phyloP scores from a whole-genome alignment of 2,797 vertebrate genomes.

The Catostomus latipinnis region DNA sequence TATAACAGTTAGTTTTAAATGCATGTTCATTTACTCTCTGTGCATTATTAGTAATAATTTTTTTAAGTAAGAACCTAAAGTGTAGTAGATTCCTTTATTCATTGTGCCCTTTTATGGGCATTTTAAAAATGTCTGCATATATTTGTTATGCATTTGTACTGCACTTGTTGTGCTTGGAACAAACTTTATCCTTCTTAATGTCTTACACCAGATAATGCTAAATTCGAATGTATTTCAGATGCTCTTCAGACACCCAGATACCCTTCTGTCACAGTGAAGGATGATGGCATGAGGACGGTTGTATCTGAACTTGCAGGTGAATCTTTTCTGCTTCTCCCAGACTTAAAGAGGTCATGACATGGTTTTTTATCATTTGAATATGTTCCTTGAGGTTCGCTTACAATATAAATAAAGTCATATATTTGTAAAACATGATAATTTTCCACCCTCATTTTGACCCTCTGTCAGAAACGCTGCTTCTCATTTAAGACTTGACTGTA shows the following conservation, averaged over 20 bases:
- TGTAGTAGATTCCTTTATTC: background rate
- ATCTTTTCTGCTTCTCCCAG: background rate
- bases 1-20: background rate
- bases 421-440: no score
- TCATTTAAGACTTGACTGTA: no score
- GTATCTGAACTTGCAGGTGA: conserved; percentile 54
- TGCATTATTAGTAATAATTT: background rate
- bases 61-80: conserved; percentile 18
- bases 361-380: no score
- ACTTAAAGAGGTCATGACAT: no score
- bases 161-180: background rate
- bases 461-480: no score
- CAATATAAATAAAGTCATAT: no score
- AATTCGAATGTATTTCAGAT: conserved; percentile 63
- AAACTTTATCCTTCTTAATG: background rate
- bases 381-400: no score
- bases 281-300: conserved; percentile 57
- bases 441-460: no score
- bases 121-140: background rate
- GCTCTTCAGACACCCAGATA: conserved; percentile 65
- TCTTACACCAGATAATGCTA: background rate
- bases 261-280: conserved; percentile 68
- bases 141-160: background rate
- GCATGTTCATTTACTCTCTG: background rate
- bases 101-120: background rate